Percentiles rank a stretch among this genome's conserved stretches.
Evolutionary conservation across 2,888 invertebrate species (phyloP).

Genomic region (Perithous albicinctus): DNA sequence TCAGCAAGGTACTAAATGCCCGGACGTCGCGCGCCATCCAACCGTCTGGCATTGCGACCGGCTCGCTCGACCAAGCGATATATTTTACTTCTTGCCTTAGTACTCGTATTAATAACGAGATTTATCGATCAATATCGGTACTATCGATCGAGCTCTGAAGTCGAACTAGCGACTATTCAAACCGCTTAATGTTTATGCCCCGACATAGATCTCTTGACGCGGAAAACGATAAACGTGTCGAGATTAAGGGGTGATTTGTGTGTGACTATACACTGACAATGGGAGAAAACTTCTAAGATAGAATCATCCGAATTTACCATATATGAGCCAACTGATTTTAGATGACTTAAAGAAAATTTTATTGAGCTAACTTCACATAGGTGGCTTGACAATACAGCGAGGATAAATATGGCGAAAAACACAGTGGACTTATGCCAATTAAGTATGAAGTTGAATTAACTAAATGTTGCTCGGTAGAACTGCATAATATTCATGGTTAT

Average conservation of each 20-base stretch:
- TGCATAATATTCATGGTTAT: too few species aligned
- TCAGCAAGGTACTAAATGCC: constrained; percentile 34
- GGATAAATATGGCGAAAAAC: too few species aligned
- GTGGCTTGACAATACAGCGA: too few species aligned
- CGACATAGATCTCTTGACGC: constrained; percentile 63
- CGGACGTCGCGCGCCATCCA: constrained; percentile 30
- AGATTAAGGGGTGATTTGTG: constrained; percentile 54
- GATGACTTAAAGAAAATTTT: too few species aligned
- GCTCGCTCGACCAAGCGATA: constrained; percentile 64
- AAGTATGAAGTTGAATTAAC: too few species aligned
- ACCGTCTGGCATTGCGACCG: not conserved
- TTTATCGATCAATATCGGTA: constrained; percentile 74
- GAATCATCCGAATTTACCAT: too few species aligned
- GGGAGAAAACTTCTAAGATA: too few species aligned
- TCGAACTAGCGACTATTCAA: constrained; percentile 28
- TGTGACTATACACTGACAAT: too few species aligned
- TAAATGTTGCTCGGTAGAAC: too few species aligned
- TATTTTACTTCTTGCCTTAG: constrained; percentile 70
- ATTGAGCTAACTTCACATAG: too few species aligned
- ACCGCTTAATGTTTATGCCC: constrained; percentile 38
- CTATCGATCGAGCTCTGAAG: constrained; percentile 42
- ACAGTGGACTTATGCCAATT: too few species aligned
- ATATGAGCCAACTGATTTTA: too few species aligned
- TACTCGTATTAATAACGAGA: constrained; percentile 72
- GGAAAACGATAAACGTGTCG: constrained; percentile 52